Base-by-base conservation (phyloP, 2,113 vertebrate species). In the Barbus barbus region DNA sequence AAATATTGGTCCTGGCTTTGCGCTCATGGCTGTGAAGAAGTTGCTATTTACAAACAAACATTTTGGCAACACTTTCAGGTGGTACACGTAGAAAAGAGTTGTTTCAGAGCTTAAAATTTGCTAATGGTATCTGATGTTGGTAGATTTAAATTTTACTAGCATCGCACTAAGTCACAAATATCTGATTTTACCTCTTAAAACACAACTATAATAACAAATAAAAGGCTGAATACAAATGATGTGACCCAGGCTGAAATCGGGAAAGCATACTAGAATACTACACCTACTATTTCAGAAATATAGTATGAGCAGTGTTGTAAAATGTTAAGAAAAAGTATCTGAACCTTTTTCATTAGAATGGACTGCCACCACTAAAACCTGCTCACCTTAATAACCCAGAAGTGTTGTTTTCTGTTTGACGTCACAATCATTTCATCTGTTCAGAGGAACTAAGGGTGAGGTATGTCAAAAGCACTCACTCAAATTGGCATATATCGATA, bases 401-500 rank as follows among this genome's bases (percentile, higher is more conserved):
- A 46, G 72, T 14, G 3, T 26, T 24, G 44, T 51, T 74, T 74
- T 3, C n/a, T 26, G 3, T 28, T 74, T 72, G 26, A 20, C 24
- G 1, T 44, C 36, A 74, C n/a, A 4, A 0, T 85, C 36, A 56
- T 76, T 58, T 75, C 18, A 36, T 20, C 24, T 51, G 36, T 33
- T 33, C 36, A 61, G 24, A n/a, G n/a, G 1, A 41, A n/a, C 60
- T 24, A 18, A 20, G 41, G 24, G 22, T 73, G 9, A 38, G 9
- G 9, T 38, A 58, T 83, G 61, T 56, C 74, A 83, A 78, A 76
- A 85, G 78, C 78, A 83, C 65, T 83, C 80, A 82, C 11, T 86
- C 61, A 78, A n/a, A 67, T 61, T 80, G 41, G 44, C 65, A 72
- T 51, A 63, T 77, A 78, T 38, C 22, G 82, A 84, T 69, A 31